Base-by-base conservation (phyloP, 2,797 vertebrate genomes). In the Sebastes wilsoni region DNA sequence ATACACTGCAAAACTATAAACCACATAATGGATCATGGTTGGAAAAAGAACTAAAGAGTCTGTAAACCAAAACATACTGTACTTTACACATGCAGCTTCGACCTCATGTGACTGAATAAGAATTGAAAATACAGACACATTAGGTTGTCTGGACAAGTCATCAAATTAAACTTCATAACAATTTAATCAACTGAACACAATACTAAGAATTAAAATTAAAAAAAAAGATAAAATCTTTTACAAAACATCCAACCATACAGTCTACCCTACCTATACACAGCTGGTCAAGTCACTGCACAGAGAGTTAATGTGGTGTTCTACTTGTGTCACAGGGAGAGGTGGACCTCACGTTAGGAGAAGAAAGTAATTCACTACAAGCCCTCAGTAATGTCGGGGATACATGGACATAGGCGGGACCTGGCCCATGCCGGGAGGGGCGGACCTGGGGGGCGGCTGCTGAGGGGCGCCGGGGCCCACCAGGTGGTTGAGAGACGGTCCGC, bases 401-500 rank as follows among this genome's bases (percentile, higher is more conserved):
- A 97, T 96, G 70, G 96, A 95, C 94, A 98, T 92, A 0, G 92
- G 60, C 0, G 95, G 93, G 2, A 92, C 91, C 81, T 96, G 98
- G 56, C 87, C 87, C 92, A 97, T 94, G 5, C 76, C 79, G 64
- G 36, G 49, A 3, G 94, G 86, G 2, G 87, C 80, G 56, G 93
- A 90, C 79, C 95, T 95, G 86, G 84, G 92, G 75, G 90, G 14
- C 0, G 34, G 75, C 20, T 86, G 91, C 81, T 90, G 92, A 11
- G 88, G 5, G 82, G 86, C 1, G 71, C 93, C 90, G 86, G 97
- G 80, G 10, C 92, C 95, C 66, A 99, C 97, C 56, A 99, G 92
- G 91, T 97, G 98, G 88, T 97, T 98, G 80, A 99, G 96, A 7
- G 98, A 94, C 8, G 98, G 97, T 58, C 98, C 98, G 22, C 99